Evolutionary conservation across 2,797 vertebrate species (phyloP).

Genomic region (Rallus crepitans): DNA sequence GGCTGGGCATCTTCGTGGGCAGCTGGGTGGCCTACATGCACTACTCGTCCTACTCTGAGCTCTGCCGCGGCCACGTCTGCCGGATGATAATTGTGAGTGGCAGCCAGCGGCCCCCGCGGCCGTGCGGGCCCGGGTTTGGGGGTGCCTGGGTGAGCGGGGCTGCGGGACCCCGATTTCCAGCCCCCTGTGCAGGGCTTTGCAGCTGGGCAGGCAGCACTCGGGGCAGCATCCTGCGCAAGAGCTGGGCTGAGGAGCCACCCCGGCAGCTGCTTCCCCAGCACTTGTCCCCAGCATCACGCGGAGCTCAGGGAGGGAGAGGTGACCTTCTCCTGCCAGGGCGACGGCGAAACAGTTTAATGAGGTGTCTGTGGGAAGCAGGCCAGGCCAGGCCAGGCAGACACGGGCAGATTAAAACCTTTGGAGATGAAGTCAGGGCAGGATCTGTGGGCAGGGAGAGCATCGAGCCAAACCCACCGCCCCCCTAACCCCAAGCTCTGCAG

Average conservation of each 20-base stretch:
- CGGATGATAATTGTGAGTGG: constrained; percentile 92
- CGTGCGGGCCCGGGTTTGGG: fast-evolving
- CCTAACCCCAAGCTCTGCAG: neutral
- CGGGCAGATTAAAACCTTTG: neutral
- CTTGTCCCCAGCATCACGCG: fast-evolving
- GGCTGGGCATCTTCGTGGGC: constrained; percentile 91
- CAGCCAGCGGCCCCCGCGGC: fast-evolving
- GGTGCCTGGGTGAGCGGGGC: neutral
- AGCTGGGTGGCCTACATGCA: constrained; percentile 97
- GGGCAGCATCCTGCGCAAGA: neutral
- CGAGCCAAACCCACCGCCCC: fast-evolving
- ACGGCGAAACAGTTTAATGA: fast-evolving
- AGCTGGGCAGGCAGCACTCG: neutral
- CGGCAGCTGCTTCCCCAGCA: neutral
- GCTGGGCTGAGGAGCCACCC: neutral
- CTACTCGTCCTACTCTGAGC: constrained; percentile 93
- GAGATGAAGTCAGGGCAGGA: neutral
- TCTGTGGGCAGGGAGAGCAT: neutral
- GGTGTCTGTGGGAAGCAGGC: neutral
- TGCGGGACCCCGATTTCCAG: neutral
- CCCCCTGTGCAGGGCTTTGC: neutral
- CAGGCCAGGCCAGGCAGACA: neutral
- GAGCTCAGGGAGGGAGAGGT: neutral
- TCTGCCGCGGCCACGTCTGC: constrained; percentile 93
- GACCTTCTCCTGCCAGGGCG: neutral